Base-by-base conservation (phyloP, 1,140 invertebrate species). In the Brachionus sp. region DNA sequence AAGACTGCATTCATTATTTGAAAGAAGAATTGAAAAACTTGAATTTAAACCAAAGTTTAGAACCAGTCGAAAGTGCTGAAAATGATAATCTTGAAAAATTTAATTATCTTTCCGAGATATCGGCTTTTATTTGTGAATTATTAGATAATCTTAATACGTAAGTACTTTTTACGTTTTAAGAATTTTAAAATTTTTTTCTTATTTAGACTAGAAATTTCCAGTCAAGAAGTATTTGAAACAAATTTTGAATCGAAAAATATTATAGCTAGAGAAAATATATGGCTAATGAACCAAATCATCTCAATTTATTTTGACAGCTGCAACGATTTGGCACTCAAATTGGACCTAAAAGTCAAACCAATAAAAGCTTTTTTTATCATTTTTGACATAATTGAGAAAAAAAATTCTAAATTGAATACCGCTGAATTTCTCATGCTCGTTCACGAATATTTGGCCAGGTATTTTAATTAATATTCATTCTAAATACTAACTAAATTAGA, bases 361-460 rank as follows among this genome's bases (percentile, higher is more conserved):
- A 10, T 80, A 37, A 80, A 80, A 44, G 16, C 77, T 42, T 80
- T 80, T 80, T 44, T 80, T n/a, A 80, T 80, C 3, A 10, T 80
- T 23, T 80, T 62, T 66, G 77, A 80, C 13, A 33, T 57, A 13
- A 57, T 62, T 29, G 50, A 80, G 12, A 39, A 23, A 37, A 62
- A 80, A 46, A 62, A 62, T 13, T 62, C 33, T 25, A 80, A 57
- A 42, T 25, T 37, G 13, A 35, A 66, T 23, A 42, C 23, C 13
- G 19, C 39, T n/a, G 77, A 80, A 50, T 80, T 16, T 35, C n/a
- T 80, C 2, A 12, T 39, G 16, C 7, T 42, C 2, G 12, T 66
- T 10, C 77, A 80, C 42, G 77, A 80, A 16, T 80, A 62, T 25
- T 62, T 80, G 25, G 77, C 77, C 9, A 57, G 66, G 66, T 70